phyloP scores from a whole-genome alignment of 2,888 invertebrate genomes.

The Schizaphis graminum region DNA sequence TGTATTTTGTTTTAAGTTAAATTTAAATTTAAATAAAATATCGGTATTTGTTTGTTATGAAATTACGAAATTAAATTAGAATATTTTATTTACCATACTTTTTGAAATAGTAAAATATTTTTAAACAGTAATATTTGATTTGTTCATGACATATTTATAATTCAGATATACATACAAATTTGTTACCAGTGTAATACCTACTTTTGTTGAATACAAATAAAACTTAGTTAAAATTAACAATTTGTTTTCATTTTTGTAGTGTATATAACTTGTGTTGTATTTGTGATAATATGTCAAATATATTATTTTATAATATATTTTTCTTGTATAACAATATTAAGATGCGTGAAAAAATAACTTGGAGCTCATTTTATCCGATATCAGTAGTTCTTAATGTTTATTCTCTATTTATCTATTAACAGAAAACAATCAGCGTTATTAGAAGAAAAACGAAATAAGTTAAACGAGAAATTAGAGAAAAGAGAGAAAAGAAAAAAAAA shows the following conservation, averaged over 20 bases:
- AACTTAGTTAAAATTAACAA: conserved; percentile 40
- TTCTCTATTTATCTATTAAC: conserved; percentile 27
- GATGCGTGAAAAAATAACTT: not conserved
- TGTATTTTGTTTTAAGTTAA: conserved; percentile 21
- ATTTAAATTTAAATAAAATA: not conserved
- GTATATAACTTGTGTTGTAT: not conserved
- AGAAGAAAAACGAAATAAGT: conserved; percentile 78
- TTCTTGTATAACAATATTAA: not conserved
- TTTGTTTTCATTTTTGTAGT: conserved; percentile 29
- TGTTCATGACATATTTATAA: not conserved
- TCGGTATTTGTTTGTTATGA: not conserved
- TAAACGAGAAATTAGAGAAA: conserved; percentile 81
- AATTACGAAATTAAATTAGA: not conserved
- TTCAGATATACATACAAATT: not conserved
- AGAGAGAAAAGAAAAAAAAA: conserved; percentile 82
- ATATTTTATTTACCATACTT: not conserved
- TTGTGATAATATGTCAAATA: not conserved
- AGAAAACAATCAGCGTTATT: conserved; percentile 78
- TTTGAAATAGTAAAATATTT: not conserved
- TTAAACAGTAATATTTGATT: conserved; percentile 5
- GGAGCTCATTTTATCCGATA: not conserved
- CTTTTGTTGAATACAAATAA: conserved; percentile 34
- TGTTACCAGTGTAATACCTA: not conserved
- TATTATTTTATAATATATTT: conserved; percentile 31
- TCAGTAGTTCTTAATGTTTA: not conserved